Evolutionary conservation across 2,797 vertebrate species (phyloP).

Genomic region (Clarias fuscus): DNA sequence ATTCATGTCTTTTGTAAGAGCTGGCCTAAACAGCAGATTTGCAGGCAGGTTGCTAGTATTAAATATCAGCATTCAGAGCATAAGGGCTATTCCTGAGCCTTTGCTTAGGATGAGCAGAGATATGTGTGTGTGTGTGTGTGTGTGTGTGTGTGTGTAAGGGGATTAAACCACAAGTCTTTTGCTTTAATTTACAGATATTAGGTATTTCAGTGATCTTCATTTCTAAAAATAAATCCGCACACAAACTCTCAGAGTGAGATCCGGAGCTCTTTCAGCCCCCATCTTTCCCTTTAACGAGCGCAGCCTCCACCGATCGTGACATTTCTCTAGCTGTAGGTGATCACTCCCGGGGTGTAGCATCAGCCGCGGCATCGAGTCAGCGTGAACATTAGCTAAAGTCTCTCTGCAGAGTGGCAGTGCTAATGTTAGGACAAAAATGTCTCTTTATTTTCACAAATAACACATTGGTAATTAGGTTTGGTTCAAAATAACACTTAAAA

Average conservation of each 20-base stretch:
- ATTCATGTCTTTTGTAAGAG: background rate
- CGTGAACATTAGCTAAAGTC: slow-evolving; percentile 1
- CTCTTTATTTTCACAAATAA: background rate
- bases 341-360: background rate
- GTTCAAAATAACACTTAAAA: background rate
- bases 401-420: background rate
- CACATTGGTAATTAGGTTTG: background rate
- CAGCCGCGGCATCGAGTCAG: background rate
- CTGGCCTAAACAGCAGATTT: background rate
- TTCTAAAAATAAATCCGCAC: slow-evolving; percentile 7
- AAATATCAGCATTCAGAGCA: background rate
- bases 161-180: background rate
- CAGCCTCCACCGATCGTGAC: slow-evolving; percentile 15
- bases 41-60: background rate
- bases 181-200: background rate
- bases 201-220: background rate
- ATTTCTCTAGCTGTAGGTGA: slow-evolving; percentile 20
- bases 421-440: background rate
- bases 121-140: too few relatives aligned
- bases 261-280: background rate
- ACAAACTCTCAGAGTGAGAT: background rate
- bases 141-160: too few relatives aligned
- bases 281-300: background rate
- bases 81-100: background rate
- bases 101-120: background rate